Base-by-base conservation (phyloP, 2,113 vertebrate genomes). In the Myiagra hebetior region DNA sequence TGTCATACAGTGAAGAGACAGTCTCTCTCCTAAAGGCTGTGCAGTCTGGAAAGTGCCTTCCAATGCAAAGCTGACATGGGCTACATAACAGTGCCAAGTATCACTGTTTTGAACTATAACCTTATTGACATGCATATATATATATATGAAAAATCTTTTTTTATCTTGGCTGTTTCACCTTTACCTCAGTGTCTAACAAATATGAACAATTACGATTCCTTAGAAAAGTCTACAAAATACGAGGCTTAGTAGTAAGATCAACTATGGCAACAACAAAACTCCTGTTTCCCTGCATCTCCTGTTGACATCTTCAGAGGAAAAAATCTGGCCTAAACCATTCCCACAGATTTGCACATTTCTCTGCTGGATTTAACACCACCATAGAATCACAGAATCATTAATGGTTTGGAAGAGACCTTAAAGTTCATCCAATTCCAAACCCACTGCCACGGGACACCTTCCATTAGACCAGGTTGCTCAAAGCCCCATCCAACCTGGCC, bases 401-500 rank as follows among this genome's bases (percentile, higher is more conserved):
- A 63, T 20, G 10, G 2, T 49, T 42, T 77, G 31, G 27, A 70
- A 84, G 11, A 15, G 35, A 49, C 21, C 37, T 67, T 42, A 11
- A 84, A 41, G 21, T 27, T 55, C 7, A 76, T 41, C 24, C 47
- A 49, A 8, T 14, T 76, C n/a, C 7, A 35, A 41, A 3, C 14
- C 11, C 2, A 0, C 30, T 62, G 47, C 53, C 11, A 47, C 22
- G 20, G 46, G 31, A 49, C 26, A 31, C 15, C 27, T 70, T 70
- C 10, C 27, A 42, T 1, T 55, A 42, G n/a, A 69, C 8, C 22
- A 55, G 21, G 6, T 1, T 84, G 7, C 22, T 63, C 63, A 37
- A 0, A 49, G 49, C 3, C 18, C 12, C 35, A 23, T 56, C 41
- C 49, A 63, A 1, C 31, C 10, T 49, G 31, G 63, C 41, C 1